Evolutionary conservation across 1,140 invertebrate genomes (phyloP).

Genomic region (Marisa cornuarietis): DNA sequence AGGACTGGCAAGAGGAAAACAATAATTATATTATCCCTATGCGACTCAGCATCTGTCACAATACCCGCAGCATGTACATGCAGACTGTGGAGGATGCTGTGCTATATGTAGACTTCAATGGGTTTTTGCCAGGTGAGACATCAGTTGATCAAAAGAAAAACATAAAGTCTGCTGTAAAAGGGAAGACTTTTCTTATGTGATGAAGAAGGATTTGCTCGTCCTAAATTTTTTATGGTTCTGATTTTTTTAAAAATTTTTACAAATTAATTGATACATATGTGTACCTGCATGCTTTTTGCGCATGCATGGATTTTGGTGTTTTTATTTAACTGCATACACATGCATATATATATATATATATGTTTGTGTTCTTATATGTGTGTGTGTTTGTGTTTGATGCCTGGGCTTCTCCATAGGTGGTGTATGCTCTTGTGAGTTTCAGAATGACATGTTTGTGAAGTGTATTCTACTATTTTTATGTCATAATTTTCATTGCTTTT

Average conservation of each 20-base stretch:
- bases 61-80: constrained; percentile 42
- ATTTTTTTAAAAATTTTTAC: too few relatives aligned
- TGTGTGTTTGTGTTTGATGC: not conserved
- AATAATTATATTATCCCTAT: constrained; percentile 54
- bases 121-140: constrained; percentile 59
- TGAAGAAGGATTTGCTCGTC: too few relatives aligned
- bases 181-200: too few relatives aligned
- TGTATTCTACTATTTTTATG: not conserved
- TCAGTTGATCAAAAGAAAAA: not conserved
- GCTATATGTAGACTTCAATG: constrained; percentile 60
- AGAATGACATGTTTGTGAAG: not conserved
- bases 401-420: not conserved
- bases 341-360: not conserved
- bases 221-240: too few relatives aligned
- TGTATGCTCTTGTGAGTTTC: not conserved
- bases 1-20: constrained; percentile 9
- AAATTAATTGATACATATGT: too few relatives aligned
- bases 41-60: constrained; percentile 31
- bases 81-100: constrained; percentile 45
- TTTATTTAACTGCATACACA: not conserved
- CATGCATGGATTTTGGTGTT: not conserved
- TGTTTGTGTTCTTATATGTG: constrained; percentile 9
- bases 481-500: not conserved
- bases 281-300: too few relatives aligned
- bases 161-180: not conserved